Evolutionary conservation across 2,113 vertebrate species (phyloP), one percentile per base, ranked within the genome.

Genomic region (Struthidea cinerea): DNA sequence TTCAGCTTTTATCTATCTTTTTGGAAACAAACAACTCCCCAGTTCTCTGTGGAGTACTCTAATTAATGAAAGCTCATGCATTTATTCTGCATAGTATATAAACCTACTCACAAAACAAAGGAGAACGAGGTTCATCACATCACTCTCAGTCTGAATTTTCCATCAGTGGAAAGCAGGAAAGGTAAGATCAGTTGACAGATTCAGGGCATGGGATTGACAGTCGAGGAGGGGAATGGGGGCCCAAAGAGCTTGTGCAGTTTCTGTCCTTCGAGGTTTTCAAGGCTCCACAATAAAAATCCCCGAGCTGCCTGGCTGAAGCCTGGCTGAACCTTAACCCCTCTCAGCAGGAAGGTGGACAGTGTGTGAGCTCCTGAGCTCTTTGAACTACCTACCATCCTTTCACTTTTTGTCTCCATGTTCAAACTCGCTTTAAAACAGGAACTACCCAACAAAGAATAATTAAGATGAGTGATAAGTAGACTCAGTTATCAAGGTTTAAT

Each of bases 41-140:
- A 19, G 59, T n/a, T 96, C 90, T 90, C 94, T 81, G 80, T 42
- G 63, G 93, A 87, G 26, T 83, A 68, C 78, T 95, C 74, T 91
- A 85, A 94, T 94, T 95, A 96, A 91, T 91, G 87, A 96, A 94
- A 95, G 63, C 82, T 96, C 89, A 96, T 93, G 78, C 74, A 95
- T 95, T 91, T 84, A 95, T 88, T 95, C 93, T 90, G 92, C 79
- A 56, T 37, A 89, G 79, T 67, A 24, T 71, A 96, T 86, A 77
- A 93, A 77, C 44, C 55, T 77, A 5, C 59, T 73, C 87, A n/a
- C 11, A 87, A 87, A 94, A 90, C 79, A 96, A 94, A 96, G 94
- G 67, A 93, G 82, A 96, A 85, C 55, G 47, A 74, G 60, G 88
- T 95, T 94, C 93, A 93, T 44, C 87, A 61, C 81, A 87, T 94